Evolutionary conservation across 2,113 vertebrate species (phyloP), one percentile per base, ranked within the genome.

Genomic region (Scytalopus superciliaris): DNA sequence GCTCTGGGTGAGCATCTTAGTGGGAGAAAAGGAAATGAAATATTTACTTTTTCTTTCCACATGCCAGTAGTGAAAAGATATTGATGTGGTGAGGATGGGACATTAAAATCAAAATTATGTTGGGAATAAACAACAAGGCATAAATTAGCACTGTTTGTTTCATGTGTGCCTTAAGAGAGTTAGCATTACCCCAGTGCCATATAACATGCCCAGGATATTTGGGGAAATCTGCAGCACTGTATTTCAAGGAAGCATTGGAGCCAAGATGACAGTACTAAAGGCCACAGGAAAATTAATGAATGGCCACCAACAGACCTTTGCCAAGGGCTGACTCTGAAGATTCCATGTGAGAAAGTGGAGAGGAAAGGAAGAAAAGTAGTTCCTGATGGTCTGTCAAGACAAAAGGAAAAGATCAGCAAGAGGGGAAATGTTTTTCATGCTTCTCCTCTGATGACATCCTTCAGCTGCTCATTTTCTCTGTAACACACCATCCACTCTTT

Each of bases 31-130:
- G 27, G 27, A 83, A 79, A 96, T 94, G 47, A 97, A 97, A 95
- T 80, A 96, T 92, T 94, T 96, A 67, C 63, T 91, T 95, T 94
- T 94, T 8, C 85, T 93, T 97, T 96, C 89, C 82, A 81, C 66
- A 69, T 68, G 57, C 62, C 90, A 86, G 76, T 84, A 89, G 79
- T 91, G 90, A 97, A 96, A 95, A 74, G 66, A 95, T 96, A 93
- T 96, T 96, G 96, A 97, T 96, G 94, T 69, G 50, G 74, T 77
- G 21, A 75, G 92, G 75, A 70, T 73, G 52, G 77, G 92, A 56
- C 92, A 96, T 95, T 97, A 97, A 97, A 97, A 96, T 94, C 31
- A 97, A 96, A 97, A 95, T 97, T 95, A 97, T 96, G 80, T 91
- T 79, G 49, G 57, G 83, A 96, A 96, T 97, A 96, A 97, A 97